A percentile compares a stretch with the other conserved stretches of the same genome.
Conservation (phyloP, 1,140 invertebrate genomes). For the Heliconius melpomene region DNA sequence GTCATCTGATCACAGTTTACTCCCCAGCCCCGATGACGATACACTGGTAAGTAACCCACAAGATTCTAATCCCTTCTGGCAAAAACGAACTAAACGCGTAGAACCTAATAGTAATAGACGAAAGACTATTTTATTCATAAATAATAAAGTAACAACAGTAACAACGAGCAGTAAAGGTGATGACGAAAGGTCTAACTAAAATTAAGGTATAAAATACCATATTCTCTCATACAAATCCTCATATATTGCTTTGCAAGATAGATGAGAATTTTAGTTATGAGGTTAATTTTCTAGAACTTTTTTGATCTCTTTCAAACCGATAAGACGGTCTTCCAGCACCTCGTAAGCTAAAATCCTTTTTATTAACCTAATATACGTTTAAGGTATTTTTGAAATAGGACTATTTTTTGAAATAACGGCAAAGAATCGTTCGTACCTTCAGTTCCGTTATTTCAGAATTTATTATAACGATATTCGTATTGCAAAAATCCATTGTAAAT, state of each 20-base stretch:
- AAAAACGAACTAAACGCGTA: slow-evolving; percentile 68
- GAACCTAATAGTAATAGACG: slow-evolving; percentile 77
- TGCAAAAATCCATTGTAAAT: slow-evolving; percentile 3
- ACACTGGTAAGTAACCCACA: slow-evolving; percentile 66
- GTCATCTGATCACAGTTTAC: slow-evolving; percentile 39
- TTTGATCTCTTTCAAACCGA: slow-evolving; percentile 60
- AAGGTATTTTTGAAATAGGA: neutral
- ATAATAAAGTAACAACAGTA: slow-evolving; percentile 69
- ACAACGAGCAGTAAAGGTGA: slow-evolving; percentile 45
- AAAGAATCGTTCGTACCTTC: neutral
- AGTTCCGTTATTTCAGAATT: neutral
- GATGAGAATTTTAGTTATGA: slow-evolving; percentile 61
- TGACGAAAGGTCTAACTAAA: slow-evolving; percentile 39
- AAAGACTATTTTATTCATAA: slow-evolving; percentile 76
- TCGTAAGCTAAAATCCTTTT: slow-evolving; percentile 27
- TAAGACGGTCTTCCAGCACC: slow-evolving; percentile 41
- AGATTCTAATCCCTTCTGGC: slow-evolving; percentile 76
- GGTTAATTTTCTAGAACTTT: slow-evolving; percentile 59
- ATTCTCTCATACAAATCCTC: slow-evolving; percentile 59
- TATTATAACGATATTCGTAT: neutral
- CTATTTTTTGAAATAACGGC: neutral
- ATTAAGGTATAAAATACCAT: slow-evolving; percentile 39
- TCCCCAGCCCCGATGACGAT: slow-evolving; percentile 44
- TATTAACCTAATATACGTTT: slow-evolving; percentile 6
- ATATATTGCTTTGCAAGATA: slow-evolving; percentile 64